Percentiles rank a stretch among this genome's conserved stretches.
Evolutionary conservation across 2,113 vertebrate species (phyloP).

Genomic region (Crocuta crocuta): DNA sequence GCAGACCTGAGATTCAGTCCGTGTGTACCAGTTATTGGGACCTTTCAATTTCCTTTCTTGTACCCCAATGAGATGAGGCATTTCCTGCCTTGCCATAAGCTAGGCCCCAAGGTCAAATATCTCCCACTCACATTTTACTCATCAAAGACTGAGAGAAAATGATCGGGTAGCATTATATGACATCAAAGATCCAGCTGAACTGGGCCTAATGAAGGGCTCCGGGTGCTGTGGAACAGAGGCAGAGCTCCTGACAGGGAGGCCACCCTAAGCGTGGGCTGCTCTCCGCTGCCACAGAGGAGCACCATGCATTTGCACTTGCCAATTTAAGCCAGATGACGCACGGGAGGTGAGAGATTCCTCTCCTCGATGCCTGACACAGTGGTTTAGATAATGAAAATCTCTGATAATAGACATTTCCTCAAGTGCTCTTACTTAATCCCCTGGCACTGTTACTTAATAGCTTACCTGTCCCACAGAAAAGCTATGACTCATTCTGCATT

Average conservation of each 20-base stretch:
- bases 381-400: constrained; percentile 44
- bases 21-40: neutral
- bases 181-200: constrained; percentile 63
- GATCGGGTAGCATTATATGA: constrained; percentile 48
- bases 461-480: neutral
- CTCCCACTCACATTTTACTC: constrained; percentile 43
- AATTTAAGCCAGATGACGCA: neutral
- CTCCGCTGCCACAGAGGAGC: neutral
- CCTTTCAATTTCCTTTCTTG: constrained; percentile 57
- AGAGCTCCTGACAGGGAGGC: neutral
- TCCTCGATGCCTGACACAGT: neutral
- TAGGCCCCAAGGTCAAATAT: constrained; percentile 49
- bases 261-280: neutral
- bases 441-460: neutral
- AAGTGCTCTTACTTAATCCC: neutral
- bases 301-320: neutral
- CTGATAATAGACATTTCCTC: neutral
- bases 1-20: constrained; percentile 21
- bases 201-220: neutral
- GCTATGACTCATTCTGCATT: neutral
- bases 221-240: neutral
- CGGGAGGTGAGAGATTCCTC: neutral
- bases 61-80: constrained; percentile 48
- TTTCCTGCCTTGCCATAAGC: constrained; percentile 63
- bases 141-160: constrained; percentile 72